Evolutionary conservation across 2,113 vertebrate species (phyloP), one percentile per base, ranked within the genome.

Genomic region (Chlorocebus sabaeus): DNA sequence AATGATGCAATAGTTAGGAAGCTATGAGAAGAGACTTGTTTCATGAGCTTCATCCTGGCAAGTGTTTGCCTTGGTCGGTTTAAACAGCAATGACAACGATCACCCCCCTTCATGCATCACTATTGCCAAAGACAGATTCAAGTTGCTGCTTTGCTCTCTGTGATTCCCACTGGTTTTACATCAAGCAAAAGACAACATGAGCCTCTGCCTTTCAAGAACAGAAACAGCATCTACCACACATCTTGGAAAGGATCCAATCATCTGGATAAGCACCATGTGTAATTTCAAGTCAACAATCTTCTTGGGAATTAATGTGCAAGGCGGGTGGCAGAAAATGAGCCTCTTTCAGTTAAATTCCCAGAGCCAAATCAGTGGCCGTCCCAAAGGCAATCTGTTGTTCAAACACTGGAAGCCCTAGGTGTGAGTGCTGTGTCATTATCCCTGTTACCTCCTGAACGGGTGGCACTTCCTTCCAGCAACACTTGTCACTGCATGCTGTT

Each of bases 381-480:
- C 38, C 0, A 2, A 14, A 95, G 76, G 83, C 85, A 48, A 55
- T 6, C 64, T 82, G 89, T 17, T 30, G 38, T 25, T 92, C 83
- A 68, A 52, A 75, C 25, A 59, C 22, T 5, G 85, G 92, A 57
- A 11, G 1, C 68, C 48, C 13, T 11, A 14, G 81, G 76, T 9
- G 45, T 48, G 4, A 59, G 67, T 4, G 0, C 40, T 5, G 27
- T 89, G 70, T 70, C 86, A 45, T n/a, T 59, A 55, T 55, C 91
- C 64, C 6, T 4, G 32, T 20, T 22, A 12, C n/a, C 35, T 85
- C 84, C 84, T 4, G 38, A 93, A 75, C 2, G 0, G 14, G 84
- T 6, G 40, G 92, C 17, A 2, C 30, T 85, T 27, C 90, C 79
- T 92, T 14, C 76, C 93, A 64, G 97, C 79, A 93, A 88, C 93